phyloP scores from a whole-genome alignment of 2,797 vertebrate species.

The Tenualosa ilisha region DNA sequence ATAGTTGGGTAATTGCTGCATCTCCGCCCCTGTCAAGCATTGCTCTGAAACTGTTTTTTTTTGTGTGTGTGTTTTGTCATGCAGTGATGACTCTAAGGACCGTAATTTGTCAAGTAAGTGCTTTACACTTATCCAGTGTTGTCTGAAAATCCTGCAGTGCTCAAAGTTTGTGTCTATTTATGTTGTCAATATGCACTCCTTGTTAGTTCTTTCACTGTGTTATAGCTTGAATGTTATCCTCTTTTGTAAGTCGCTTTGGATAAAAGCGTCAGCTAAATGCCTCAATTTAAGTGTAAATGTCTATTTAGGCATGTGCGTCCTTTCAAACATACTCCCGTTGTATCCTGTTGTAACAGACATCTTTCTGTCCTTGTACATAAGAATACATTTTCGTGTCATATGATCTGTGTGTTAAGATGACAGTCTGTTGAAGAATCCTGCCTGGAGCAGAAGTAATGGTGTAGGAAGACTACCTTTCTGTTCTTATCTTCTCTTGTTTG shows the following conservation, averaged over 20 bases:
- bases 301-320: not conserved
- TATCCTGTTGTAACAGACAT: not conserved
- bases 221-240: no score
- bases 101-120: slow-evolving; percentile 52
- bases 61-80: slow-evolving; percentile 16
- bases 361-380: not conserved
- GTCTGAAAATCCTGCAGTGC: not conserved
- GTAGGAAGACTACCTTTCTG: not conserved
- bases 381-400: not conserved
- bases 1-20: no score
- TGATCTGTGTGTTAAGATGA: not conserved
- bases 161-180: not conserved
- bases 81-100: slow-evolving; percentile 54
- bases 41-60: not conserved
- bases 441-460: not conserved
- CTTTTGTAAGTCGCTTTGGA: no score
- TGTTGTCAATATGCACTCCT: no score
- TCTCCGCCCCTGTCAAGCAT: not conserved
- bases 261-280: no score
- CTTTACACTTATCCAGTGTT: not conserved
- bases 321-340: not conserved
- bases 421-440: not conserved
- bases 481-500: not conserved
- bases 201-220: no score
- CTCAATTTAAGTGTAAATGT: no score